These are phyloP conservation scores for Lucilia sericata DNA, from an alignment of 1,140 invertebrate species.

Conservation along the genomic window DNA sequence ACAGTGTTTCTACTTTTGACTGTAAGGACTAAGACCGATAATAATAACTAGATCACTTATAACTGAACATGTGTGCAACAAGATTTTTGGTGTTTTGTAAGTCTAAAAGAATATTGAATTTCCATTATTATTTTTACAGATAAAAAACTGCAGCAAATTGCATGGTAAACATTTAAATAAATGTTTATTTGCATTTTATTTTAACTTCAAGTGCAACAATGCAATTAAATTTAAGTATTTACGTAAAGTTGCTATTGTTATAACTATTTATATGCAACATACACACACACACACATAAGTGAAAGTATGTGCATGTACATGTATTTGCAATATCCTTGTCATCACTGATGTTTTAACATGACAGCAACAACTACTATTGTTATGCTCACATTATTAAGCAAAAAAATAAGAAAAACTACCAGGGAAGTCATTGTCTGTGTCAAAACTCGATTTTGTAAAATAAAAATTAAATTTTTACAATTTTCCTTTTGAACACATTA, in stretches of 20 bases:
- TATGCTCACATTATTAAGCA: not conserved
- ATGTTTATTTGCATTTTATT: not conserved
- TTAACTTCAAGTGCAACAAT: not conserved
- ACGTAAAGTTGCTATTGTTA: not conserved
- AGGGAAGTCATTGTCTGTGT: no score
- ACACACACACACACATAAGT: not conserved
- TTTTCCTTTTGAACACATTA: not conserved
- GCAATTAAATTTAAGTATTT: conserved; percentile 8
- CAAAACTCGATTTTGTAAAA: not conserved
- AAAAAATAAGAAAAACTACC: not conserved
- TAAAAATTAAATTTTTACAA: not conserved
- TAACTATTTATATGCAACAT: not conserved
- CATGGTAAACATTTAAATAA: not conserved
- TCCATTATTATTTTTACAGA: no score
- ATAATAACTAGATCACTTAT: no score
- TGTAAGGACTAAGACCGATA: no score
- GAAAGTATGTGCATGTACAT: no score
- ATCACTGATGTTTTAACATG: no score
- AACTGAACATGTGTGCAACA: no score
- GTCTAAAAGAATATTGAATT: no score
- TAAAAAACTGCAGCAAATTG: not conserved
- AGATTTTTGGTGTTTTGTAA: no score
- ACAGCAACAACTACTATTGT: no score
- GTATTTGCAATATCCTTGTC: no score
- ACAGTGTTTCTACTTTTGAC: no score